Percentiles rank a stretch among this genome's conserved stretches.
These are phyloP conservation scores for Anolis sagrei DNA, from an alignment of 2,113 vertebrate species.

Conservation along the genomic window DNA sequence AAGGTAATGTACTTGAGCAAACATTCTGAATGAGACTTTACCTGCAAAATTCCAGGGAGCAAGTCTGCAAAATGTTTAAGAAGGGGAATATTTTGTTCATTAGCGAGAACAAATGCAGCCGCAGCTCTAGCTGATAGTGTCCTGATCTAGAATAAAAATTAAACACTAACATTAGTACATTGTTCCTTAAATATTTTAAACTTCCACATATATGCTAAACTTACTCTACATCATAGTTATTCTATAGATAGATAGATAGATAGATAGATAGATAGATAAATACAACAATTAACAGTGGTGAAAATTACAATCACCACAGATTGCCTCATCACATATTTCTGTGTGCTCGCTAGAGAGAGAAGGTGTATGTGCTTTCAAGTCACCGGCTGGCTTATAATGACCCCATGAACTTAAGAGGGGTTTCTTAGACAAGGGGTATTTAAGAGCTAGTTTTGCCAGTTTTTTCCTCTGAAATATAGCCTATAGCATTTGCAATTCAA, in stretches of 20 bases:
- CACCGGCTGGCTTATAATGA: no score
- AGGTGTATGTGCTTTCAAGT: no score
- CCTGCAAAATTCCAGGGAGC: slow-evolving; percentile 94
- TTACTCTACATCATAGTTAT: not conserved
- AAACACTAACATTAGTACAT: not conserved
- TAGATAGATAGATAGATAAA: not conserved
- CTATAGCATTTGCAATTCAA: no score
- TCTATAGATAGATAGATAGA: not conserved
- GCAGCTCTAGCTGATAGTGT: slow-evolving; percentile 92
- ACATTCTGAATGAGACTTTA: slow-evolving; percentile 63
- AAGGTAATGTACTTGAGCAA: not conserved
- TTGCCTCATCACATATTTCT: no score
- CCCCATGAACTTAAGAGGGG: no score
- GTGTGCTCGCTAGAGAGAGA: no score
- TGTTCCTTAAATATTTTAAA: not conserved
- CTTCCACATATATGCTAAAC: not conserved
- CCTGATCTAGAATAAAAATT: slow-evolving; percentile 83
- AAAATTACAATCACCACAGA: no score
- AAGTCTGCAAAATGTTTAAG: slow-evolving; percentile 97
- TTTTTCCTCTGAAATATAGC: no score
- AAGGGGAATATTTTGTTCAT: slow-evolving; percentile 91
- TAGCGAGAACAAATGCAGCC: slow-evolving; percentile 93
- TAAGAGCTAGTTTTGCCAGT: no score
- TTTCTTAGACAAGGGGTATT: no score
- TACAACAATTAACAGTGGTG: not conserved